Evolutionary conservation across 2,113 vertebrate genomes (phyloP), one percentile per base, ranked within the genome.

Genomic region (Myodes glareolus): DNA sequence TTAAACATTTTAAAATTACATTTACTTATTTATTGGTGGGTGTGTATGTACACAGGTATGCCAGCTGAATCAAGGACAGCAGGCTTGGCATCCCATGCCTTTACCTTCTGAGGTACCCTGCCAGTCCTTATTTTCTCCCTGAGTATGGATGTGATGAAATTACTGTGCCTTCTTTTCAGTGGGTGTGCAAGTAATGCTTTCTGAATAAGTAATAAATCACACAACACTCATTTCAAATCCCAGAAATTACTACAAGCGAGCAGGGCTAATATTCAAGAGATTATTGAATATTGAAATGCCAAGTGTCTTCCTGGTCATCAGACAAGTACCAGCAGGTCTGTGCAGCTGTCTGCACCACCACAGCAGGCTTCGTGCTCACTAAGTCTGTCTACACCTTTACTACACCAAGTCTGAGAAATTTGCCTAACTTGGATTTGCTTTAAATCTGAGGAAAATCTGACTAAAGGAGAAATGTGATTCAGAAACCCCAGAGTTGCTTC

Each of bases 391-490:
- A 36, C 0, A 63, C n/a, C n/a, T 58, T 89, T n/a, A 58, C 58
- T 45, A 76, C n/a, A 7, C 31, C 31, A 82, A 39, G 58, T 4
- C 42, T 91, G 65, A 93, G 87, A 96, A 50, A 93, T 81, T 36
- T 80, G 78, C 16, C 55, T n/a, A 70, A 25, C 67, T 52, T 36
- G 52, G 19, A 72, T 55, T n/a, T 72, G 47, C 42, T 89, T 89
- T n/a, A 80, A 91, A 85, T 88, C 45, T 92, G 92, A 91, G 90
- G 36, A 67, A 91, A 85, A 86, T 86, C 0, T 95, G 70, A 86
- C 81, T 63, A 39, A 86, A 65, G n/a, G 52, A 75, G 84, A 97
- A 94, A 52, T 63, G 9, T 6, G 12, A 96, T 12, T n/a, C n/a
- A 77, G 29, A 91, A 84, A 93, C 25, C 16, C 11, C 19, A 86